Conservation (phyloP, 2,113 vertebrate genomes). For the Alosa alosa region DNA sequence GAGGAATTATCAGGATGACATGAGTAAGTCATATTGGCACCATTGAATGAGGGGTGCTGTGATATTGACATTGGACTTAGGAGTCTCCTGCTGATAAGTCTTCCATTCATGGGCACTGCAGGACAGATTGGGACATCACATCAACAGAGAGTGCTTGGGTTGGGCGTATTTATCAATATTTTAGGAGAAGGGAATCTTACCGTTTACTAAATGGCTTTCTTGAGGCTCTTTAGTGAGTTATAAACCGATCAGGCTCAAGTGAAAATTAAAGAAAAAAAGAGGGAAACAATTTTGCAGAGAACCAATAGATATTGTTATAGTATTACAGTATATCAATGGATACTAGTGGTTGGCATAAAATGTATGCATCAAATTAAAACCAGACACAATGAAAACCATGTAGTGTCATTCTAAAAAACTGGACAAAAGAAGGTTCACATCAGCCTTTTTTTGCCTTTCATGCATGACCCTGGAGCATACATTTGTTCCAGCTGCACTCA, state of each 20-base stretch:
- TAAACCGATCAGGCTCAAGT: no score
- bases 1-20: not conserved
- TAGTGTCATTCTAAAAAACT: no score
- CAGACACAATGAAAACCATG: no score
- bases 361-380: no score
- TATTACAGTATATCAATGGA: not conserved
- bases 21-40: not conserved
- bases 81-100: not conserved
- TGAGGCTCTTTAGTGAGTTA: not conserved
- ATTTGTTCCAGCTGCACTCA: no score
- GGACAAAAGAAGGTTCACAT: no score
- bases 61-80: slow-evolving; percentile 12
- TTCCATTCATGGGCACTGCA: not conserved
- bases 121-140: not conserved
- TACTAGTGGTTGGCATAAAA: not conserved
- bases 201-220: not conserved
- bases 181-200: not conserved
- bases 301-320: not conserved
- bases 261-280: no score
- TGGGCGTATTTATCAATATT: not conserved
- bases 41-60: not conserved
- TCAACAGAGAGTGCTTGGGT: not conserved
- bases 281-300: no score
- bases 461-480: no score
- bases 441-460: no score